These are phyloP conservation scores for Hemicordylus capensis DNA, from an alignment of 2,113 vertebrate species.

Conservation along the genomic window DNA sequence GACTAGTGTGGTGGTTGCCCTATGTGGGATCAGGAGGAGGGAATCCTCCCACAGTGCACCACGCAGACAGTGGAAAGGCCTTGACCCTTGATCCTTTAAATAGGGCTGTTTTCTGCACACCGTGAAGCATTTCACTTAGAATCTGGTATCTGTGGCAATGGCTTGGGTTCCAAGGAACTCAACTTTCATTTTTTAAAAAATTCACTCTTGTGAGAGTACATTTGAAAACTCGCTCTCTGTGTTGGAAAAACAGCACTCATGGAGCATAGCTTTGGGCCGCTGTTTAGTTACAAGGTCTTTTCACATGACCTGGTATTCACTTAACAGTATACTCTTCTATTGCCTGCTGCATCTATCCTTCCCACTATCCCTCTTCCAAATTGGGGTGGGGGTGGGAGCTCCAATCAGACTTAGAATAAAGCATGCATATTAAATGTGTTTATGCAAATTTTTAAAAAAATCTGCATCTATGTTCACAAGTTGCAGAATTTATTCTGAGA, in stretches of 20 bases:
- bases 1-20: no score
- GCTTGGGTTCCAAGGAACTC: not conserved
- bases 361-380: no score
- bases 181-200: not conserved
- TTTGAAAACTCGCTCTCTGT: not conserved
- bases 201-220: not conserved
- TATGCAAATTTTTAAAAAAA: not conserved
- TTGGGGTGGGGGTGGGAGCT: not conserved
- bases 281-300: not conserved
- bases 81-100: not conserved
- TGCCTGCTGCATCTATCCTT: rapidly evolving
- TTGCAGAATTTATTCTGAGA: not conserved
- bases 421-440: not conserved
- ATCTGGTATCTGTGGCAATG: not conserved
- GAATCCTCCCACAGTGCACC: no score
- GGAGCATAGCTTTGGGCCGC: not conserved
- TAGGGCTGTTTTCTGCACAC: no score
- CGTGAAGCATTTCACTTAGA: not conserved
- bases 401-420: not conserved
- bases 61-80: no score
- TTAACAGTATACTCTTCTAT: no score
- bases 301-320: no score
- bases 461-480: not conserved
- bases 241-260: no score
- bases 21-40: no score